Evolutionary conservation across 2,888 invertebrate genomes (phyloP), one percentile per base, ranked within the genome.

Genomic region (Alentia gelatinosa): DNA sequence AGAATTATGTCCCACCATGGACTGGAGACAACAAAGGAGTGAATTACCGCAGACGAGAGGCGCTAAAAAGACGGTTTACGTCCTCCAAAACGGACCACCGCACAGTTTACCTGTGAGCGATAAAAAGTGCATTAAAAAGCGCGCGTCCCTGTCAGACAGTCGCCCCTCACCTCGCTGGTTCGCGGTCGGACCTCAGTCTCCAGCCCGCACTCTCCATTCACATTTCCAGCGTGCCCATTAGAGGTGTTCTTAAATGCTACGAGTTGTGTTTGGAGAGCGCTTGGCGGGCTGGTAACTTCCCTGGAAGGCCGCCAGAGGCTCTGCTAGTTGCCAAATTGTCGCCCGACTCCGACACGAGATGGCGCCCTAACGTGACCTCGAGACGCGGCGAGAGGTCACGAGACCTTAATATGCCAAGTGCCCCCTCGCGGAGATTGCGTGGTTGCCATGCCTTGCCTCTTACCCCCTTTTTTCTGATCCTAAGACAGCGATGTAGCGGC

Each of bases 321-420:
- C 30, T 26, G 30, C n/a, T 0, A 26, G 23, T 4, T 68, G 68
- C 68, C 68, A 68, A 68, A 56, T 1, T 30, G 68, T 12, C 12
- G 30, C 68, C 68, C 30, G 68, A 56, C 56, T 19, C 56, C n/a
- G n/a, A 56, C 56, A 56, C 56, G 68, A 63, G 68, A 68, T 26
- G 68, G 68, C 68, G 68, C 68, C 68, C 63, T 63, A 19, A 68
- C 30, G 68, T 68, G 68, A 68, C 68, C 68, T 30, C 4, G 30
- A 68, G 68, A 68, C 68, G 26, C 33, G 30, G 68, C 68, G 68
- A 68, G 68, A 68, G 68, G 68, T 19, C 68, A 68, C 68, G 68
- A 68, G 68, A 30, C 68, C 1, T 68, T 68, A 68, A 26, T 26
- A 68, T 68, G 68, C 68, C 68, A 68, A 68, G 68, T 68, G 68